Base-by-base conservation (phyloP, 37 sponge, comb jelly and placozoan species). In the Crambe crambe region DNA sequence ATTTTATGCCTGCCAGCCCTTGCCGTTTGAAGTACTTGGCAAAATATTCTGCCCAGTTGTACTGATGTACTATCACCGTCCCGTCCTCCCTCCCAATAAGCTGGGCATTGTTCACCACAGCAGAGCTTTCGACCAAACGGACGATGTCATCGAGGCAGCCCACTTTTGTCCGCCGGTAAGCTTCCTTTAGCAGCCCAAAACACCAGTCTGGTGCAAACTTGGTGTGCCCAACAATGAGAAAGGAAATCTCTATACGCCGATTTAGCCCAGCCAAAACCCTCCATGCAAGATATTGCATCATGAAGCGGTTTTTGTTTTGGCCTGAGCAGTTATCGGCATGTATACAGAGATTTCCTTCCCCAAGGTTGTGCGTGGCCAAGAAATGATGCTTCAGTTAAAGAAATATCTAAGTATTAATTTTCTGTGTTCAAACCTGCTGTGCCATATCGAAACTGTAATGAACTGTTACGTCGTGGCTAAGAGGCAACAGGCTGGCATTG, bases 401-500 rank as follows among this genome's bases (percentile, higher is more conserved):
- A 21, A 21, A 20, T 26, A 62, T 8, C 6, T 23, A 26, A 21
- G 10, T 23, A 26, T 20, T 9, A 20, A 23, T 23, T 9, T 62
- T 8, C 6, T 36, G 5, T 44, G n/a, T n/a, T n/a, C n/a, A 63
- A 17, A 83, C 83, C 41, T 87, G 81, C n/a, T 87, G 87, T 3
- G 81, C 87, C 2, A 37, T 58, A 54, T 86, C 87, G 75, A 79
- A 86, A n/a, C 75, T 73, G 39, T 80, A 86, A 75, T 86, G 87
- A 1, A 64, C 59, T 3, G 37, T 77, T 10, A 73, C 65, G 26
- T 62, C 63, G 3, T 17, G 51, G 18, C 56, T 54, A 20, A 18
- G 17, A 54, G 56, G 56, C 18, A 18, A 18, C 18, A 54, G 18
- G 18, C 56, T 20, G n/a, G 64, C 64, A 62, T 26, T 21, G 25